Conservation (phyloP, 2,888 invertebrate species). For the Rhopalosiphum nymphaeae region DNA sequence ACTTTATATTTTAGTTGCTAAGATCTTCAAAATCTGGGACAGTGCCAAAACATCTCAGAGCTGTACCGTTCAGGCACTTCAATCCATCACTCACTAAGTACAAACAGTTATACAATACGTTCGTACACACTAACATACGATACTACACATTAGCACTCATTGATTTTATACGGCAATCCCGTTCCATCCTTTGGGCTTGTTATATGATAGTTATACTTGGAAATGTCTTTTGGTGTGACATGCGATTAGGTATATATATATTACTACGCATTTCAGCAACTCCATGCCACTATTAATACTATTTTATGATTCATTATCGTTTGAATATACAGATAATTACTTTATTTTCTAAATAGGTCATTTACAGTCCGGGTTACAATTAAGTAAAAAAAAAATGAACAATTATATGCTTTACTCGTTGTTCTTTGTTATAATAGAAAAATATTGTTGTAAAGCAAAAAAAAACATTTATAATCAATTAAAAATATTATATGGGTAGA, state of each 20-base stretch:
- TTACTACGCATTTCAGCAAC: background rate
- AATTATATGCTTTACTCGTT: background rate
- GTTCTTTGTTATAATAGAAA: background rate
- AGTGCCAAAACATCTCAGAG: background rate
- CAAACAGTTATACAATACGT: background rate
- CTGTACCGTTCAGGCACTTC: background rate
- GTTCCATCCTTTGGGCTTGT: background rate
- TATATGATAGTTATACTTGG: background rate
- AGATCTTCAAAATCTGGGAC: background rate
- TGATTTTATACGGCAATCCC: background rate
- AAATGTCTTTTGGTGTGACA: background rate
- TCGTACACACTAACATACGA: background rate
- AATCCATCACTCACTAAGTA: slow-evolving; percentile 23
- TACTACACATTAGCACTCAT: background rate
- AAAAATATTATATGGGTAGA: background rate
- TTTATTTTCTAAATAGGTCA: background rate
- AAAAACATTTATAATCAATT: background rate
- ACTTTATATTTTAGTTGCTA: background rate
- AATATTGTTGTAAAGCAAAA: background rate
- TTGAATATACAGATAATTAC: background rate
- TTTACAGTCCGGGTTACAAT: background rate
- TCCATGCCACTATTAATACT: background rate
- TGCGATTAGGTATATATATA: background rate
- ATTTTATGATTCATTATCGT: background rate
- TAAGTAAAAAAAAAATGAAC: background rate